Evolutionary conservation across 1,140 invertebrate genomes (phyloP), one percentile per base, ranked within the genome.

Genomic region (Plodia interpunctella): DNA sequence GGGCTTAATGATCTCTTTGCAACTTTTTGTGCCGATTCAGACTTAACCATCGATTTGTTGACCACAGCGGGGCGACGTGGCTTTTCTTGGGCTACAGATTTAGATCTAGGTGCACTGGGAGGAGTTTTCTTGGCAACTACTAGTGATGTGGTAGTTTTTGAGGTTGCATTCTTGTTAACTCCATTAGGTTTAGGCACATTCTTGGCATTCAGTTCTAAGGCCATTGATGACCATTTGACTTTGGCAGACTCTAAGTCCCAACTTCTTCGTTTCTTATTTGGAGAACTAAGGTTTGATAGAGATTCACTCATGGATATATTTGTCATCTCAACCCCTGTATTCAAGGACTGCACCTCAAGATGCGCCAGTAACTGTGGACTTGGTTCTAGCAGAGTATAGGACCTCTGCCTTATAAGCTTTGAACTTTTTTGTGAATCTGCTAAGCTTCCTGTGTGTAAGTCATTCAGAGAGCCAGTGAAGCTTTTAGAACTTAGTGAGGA

Each of bases 301-400:
- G 78, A 83, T 62, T 90, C 71, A 52, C 83, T 90, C 73, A 90
- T 86, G 2, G 88, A 79, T 54, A 91, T 90, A n/a, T 86, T 90
- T 51, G 80, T 74, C 54, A 92, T 89, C 58, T 90, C 88, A 8
- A 90, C 77, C 21, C 83, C 88, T 30, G 77, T 88, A 50, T 75
- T 87, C 10, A 82, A 52, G 0, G 90, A 86, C 65, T 92, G 88
- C 15, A 88, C 88, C 72, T 92, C 86, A 57, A 92, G 78, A 60
- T 92, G 91, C 13, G 92, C 92, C 3, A 93, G 65, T 13, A 93
- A 79, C 61, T 92, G 87, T 0, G 93, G 92, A 72, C 93, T 93
- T 0, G 93, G 93, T 38, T 90, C 88, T 1, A 93, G 89, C 11
- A 94, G 66, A 0, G 92, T 91, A 58, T 94, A 94, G 6, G 93